phyloP scores from a whole-genome alignment of 2,113 vertebrate species.

The Cyanoliseus patagonus region DNA sequence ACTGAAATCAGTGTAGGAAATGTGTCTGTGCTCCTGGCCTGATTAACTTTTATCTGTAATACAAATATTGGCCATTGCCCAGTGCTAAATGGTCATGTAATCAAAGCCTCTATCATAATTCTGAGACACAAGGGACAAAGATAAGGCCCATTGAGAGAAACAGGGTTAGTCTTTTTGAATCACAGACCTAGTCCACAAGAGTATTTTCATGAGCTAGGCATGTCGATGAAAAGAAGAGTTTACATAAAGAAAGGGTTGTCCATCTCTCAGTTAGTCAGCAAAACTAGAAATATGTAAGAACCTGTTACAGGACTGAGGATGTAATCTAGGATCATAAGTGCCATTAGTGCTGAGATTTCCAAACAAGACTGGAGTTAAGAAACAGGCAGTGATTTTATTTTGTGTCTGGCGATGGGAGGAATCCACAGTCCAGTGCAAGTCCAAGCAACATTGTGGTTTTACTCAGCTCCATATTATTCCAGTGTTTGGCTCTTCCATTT shows the following conservation, averaged over 20 bases:
- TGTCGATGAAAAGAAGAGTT: background rate
- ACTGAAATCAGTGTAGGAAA: slow-evolving; percentile 30
- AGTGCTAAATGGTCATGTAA: slow-evolving; percentile 20
- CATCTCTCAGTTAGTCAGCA: background rate
- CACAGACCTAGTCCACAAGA: background rate
- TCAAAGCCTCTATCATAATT: background rate
- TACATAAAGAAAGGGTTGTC: background rate
- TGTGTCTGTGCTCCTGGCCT: background rate
- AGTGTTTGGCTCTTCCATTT: background rate
- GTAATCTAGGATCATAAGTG: background rate
- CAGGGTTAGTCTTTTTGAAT: background rate
- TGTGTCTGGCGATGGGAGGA: background rate
- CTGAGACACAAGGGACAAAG: background rate
- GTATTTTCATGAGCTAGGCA: background rate
- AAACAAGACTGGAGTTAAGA: background rate
- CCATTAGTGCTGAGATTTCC: background rate
- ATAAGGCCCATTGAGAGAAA: background rate
- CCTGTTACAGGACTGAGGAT: background rate
- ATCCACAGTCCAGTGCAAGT: background rate
- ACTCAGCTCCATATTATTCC: background rate
- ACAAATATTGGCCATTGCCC: slow-evolving; percentile 15
- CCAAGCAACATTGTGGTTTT: background rate
- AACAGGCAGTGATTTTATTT: background rate
- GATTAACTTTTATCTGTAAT: slow-evolving; percentile 23
- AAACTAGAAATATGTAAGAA: background rate